Conservation (phyloP, 2,113 vertebrate species). For the Trogon melanurus region DNA sequence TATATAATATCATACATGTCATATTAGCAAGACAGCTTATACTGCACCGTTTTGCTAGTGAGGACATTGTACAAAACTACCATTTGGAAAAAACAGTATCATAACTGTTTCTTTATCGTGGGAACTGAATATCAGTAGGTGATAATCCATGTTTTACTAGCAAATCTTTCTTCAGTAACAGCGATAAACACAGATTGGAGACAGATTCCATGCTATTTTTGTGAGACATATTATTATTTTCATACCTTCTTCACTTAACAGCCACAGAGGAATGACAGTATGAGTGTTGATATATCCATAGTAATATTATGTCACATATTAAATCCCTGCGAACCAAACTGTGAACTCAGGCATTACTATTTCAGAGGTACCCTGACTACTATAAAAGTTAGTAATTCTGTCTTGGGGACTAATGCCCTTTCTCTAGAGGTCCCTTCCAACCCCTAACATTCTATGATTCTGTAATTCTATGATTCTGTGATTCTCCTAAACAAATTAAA, state of each 20-base stretch:
- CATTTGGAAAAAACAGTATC: background rate
- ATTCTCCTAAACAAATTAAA: background rate
- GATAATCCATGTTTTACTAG: background rate
- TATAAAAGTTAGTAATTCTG: background rate
- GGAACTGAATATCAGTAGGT: background rate
- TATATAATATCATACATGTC: background rate
- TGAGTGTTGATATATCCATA: conserved; percentile 17
- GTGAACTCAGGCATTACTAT: background rate
- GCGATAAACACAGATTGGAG: background rate
- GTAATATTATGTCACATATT: conserved; percentile 28
- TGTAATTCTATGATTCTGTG: too few species aligned
- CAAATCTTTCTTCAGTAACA: background rate
- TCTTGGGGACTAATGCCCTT: background rate
- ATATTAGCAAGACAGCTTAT: background rate
- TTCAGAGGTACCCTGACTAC: background rate
- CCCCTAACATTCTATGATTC: too few species aligned
- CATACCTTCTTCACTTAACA: conserved; percentile 12
- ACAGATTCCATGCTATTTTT: conserved; percentile 36
- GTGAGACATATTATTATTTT: conserved; percentile 19
- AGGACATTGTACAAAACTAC: background rate
- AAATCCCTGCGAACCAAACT: conserved; percentile 24
- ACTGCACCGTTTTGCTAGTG: background rate
- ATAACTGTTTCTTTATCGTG: background rate
- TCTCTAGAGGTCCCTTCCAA: background rate
- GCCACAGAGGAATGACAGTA: background rate